Evolutionary conservation across 2,797 vertebrate genomes (phyloP), one percentile per base, ranked within the genome.

Genomic region (Protosalanx chinensis): DNA sequence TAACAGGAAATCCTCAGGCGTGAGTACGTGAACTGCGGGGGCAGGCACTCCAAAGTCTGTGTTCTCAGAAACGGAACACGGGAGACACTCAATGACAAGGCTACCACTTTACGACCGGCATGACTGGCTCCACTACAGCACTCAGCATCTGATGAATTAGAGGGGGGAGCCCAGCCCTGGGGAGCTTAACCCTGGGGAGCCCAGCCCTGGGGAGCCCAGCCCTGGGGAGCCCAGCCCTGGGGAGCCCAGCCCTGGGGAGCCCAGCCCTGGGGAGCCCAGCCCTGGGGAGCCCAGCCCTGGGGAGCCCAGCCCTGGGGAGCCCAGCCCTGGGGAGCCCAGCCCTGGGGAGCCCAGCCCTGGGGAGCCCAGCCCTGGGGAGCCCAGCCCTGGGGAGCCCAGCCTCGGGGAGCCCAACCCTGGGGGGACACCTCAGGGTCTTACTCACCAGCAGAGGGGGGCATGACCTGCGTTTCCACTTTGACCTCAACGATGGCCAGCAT

Each of bases 401-500:
- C 23, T 1, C 1, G 23, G 23, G 23, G 1, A 13, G 62, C 33
- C 18, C 60, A 79, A 4, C 67, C 76, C 18, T 76, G 74, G 15
- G 37, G 77, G 74, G 59, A 73, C 76, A 72, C 75, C 81, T 72
- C 29, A 35, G n/a, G 74, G 67, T 59, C 77, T 57, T 62, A 91
- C 93, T 93, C 76, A 94, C 93, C 91, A 77, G 89, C 85, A 81
- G 92, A 93, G 72, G 85, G 89, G 72, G 82, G 90, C 84, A 92
- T 84, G 72, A 95, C 89, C 4, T 93, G 91, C 0, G 96, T 97
- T 81, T 98, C 97, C 83, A 98, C 94, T 91, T 96, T 98, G 89
- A 98, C 96, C 91, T 98, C 96, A 0, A 94, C 94, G 85, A 98
- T 91, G 0, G 97, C 96, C 79, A 94, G 82, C 93, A 98, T 95